These are phyloP conservation scores for Albula glossodonta DNA, from an alignment of 2,113 vertebrate genomes.

Conservation along the genomic window DNA sequence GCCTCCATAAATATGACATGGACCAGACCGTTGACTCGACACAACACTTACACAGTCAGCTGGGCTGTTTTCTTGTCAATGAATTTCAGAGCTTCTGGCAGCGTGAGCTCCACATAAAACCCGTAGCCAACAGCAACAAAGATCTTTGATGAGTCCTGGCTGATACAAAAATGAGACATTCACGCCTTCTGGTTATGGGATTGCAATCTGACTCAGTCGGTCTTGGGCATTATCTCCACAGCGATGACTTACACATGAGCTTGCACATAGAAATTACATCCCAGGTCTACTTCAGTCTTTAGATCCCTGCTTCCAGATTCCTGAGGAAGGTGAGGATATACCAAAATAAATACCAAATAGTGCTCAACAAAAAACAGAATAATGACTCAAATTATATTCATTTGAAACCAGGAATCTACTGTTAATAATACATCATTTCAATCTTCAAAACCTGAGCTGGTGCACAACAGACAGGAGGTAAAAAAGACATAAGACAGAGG, in stretches of 20 bases:
- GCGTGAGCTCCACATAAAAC: slow-evolving; percentile 83
- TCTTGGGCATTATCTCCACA: background rate
- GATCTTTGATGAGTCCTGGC: slow-evolving; percentile 79
- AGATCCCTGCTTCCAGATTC: slow-evolving; percentile 68
- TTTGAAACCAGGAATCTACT: background rate
- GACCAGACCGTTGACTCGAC: background rate
- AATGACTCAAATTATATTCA: background rate
- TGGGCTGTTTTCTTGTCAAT: slow-evolving; percentile 84
- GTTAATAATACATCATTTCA: background rate
- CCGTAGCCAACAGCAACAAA: slow-evolving; percentile 83
- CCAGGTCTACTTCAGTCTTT: slow-evolving; percentile 83
- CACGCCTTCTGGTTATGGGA: background rate
- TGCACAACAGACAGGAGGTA: background rate
- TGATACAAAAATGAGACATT: slow-evolving; percentile 42
- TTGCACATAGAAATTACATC: slow-evolving; percentile 86
- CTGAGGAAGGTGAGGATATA: slow-evolving; percentile 52
- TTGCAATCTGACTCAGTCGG: background rate
- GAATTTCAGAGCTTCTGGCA: slow-evolving; percentile 81
- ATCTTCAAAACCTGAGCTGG: background rate
- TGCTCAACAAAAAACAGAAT: background rate
- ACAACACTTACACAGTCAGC: slow-evolving; percentile 74
- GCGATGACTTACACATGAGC: slow-evolving; percentile 79
- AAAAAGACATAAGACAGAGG: background rate
- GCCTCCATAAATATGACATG: background rate
- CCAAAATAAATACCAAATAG: background rate